Base-by-base conservation (phyloP, 2,113 vertebrate genomes). In the Oryzias melastigma region DNA sequence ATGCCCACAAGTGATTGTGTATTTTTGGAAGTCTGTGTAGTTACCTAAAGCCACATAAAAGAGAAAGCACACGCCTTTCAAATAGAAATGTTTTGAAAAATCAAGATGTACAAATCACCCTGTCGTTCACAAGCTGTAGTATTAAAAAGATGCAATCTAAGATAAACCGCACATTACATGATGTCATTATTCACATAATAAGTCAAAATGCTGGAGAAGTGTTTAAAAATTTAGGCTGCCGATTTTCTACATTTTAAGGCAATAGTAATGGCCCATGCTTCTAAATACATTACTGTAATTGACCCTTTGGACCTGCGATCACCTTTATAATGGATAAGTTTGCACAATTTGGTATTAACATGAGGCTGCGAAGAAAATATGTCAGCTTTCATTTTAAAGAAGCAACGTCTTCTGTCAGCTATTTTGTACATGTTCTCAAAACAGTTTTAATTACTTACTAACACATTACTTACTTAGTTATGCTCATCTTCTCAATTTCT, bases 21-120 rank as follows among this genome's bases (percentile, higher is more conserved):
- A 16, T 51, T 45, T 53, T 52, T 64, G 40, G 51, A 40, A 48
- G 17, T 56, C 41, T 56, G 44, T 51, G 12, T 61, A 43, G 29
- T 62, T 15, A 52, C 41, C 49, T 62, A 18, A 12, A 17, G 5
- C 19, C n/a, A 47, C 1, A 12, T 47, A 10, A 18, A 18, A 19
- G 12, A 47, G 12, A 47, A 19, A 47, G 4, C 7, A 47, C 16
- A 17, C 5, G 4, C 10, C 19, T 47, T 47, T n/a, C 16, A 18
- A 47, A 47, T 47, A 4, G 1, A 1, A 18, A 47, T 18, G 46
- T 47, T 47, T 47, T 44, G 15, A 16, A 17, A 35, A 13, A 35
- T 35, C 10, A 35, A 35, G 35, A 24, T 52, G 43, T 63, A 54
- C 19, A n/a, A 43, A 35, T 35, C 10, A 35, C 10, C 35, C 35